These are phyloP conservation scores for Gambelia wislizenii DNA, from an alignment of 2,797 vertebrate species.

Conservation along the genomic window DNA sequence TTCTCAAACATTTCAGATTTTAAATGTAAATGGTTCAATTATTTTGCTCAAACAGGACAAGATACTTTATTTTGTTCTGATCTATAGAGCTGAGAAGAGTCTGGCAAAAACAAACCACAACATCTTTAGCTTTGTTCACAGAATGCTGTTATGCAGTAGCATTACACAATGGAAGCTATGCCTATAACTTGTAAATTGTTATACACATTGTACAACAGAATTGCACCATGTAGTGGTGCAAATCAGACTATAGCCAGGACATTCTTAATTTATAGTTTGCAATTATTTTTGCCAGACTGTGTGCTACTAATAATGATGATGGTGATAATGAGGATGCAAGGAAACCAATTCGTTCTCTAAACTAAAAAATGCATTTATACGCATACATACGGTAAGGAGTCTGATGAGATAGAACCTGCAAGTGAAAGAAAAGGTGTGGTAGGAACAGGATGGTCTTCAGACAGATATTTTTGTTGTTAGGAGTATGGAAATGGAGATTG, in stretches of 20 bases:
- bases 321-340: neutral
- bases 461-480: neutral
- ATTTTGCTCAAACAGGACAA: conserved; percentile 2
- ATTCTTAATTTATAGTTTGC: neutral
- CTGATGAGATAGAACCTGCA: neutral
- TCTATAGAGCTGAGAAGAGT: neutral
- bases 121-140: neutral
- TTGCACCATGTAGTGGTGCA: neutral
- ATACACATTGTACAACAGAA: neutral
- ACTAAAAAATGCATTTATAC: neutral
- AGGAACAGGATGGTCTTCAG: neutral
- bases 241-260: neutral
- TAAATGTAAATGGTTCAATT: neutral
- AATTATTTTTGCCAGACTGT: neutral
- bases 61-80: neutral
- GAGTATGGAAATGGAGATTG: neutral
- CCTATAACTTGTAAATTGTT: neutral
- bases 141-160: neutral
- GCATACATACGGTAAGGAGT: neutral
- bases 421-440: neutral
- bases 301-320: neutral
- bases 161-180: neutral
- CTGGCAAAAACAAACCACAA: neutral
- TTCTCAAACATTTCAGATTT: conserved; percentile 8
- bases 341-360: neutral